Conservation (phyloP, 2,113 vertebrate species). For the Dasyurus viverrinus region DNA sequence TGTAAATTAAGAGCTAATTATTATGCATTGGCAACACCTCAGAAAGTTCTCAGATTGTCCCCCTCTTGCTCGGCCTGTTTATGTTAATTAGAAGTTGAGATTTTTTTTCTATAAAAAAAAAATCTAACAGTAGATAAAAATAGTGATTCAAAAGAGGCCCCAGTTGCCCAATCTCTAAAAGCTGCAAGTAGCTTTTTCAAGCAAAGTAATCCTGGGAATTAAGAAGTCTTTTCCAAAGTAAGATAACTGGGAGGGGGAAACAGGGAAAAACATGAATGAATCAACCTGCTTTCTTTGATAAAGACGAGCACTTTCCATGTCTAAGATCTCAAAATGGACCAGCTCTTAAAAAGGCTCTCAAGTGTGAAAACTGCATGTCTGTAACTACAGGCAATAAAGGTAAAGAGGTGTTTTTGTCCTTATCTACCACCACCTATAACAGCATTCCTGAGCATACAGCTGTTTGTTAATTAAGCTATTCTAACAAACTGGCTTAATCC, state of each 20-base stretch:
- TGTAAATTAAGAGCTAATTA: conserved; percentile 78
- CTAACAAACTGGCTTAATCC: conserved; percentile 82
- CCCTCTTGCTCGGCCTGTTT: conserved; percentile 71
- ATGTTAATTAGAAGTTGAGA: conserved; percentile 75
- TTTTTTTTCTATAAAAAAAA: conserved; percentile 63
- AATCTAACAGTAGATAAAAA: conserved; percentile 75
- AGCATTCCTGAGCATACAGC: conserved; percentile 1
- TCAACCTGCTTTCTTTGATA: conserved; percentile 47
- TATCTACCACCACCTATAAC: conserved; percentile 21
- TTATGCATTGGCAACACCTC: conserved; percentile 74
- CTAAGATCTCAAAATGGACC: conserved; percentile 42
- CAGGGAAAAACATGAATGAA: conserved; percentile 53
- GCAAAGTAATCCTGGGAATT: conserved; percentile 57
- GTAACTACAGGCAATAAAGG: conserved; percentile 42
- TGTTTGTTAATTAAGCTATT: conserved; percentile 78
- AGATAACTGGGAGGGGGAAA: not conserved
- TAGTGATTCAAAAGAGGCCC: conserved; percentile 48
- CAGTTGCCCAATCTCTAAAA: conserved; percentile 37
- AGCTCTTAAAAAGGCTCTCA: conserved; percentile 55
- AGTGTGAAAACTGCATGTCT: conserved; percentile 19
- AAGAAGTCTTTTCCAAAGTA: conserved; percentile 50
- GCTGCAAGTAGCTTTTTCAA: conserved; percentile 54
- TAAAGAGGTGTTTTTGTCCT: conserved; percentile 28
- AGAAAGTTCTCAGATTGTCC: conserved; percentile 71
- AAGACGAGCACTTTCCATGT: conserved; percentile 51